Conservation (phyloP, 2,888 invertebrate genomes). For the Gymnosoma rotundatum region DNA sequence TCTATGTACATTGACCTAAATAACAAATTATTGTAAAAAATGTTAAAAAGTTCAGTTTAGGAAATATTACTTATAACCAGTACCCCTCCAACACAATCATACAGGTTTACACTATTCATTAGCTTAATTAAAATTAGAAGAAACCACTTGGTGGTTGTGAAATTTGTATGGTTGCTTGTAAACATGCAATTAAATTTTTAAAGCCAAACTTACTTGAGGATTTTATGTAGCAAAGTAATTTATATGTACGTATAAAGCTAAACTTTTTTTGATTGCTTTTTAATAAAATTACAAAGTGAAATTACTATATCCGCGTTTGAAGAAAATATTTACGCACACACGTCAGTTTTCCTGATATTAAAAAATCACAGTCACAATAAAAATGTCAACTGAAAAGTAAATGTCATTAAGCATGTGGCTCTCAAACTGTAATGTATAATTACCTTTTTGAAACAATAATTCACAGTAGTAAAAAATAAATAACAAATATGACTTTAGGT, state of each 20-base stretch:
- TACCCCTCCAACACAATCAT: neutral
- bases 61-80: slow-evolving; percentile 8
- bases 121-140: no score
- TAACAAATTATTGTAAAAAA: slow-evolving; percentile 17
- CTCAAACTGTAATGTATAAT: neutral
- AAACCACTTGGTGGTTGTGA: no score
- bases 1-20: slow-evolving; percentile 29
- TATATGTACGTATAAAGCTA: no score
- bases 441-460: neutral
- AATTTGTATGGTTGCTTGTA: no score
- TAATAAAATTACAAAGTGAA: slow-evolving; percentile 12
- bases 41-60: neutral
- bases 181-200: no score
- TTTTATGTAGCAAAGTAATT: no score
- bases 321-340: slow-evolving; percentile 62
- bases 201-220: no score
- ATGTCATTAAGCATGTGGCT: slow-evolving; percentile 23
- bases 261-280: no score
- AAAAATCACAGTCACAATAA: neutral
- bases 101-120: no score
- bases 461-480: slow-evolving; percentile 34
- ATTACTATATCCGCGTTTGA: slow-evolving; percentile 53
- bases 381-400: neutral
- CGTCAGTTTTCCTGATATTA: slow-evolving; percentile 45
- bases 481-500: slow-evolving; percentile 24